Base-by-base conservation (phyloP, 2,797 vertebrate genomes). In the Anas georgica region DNA sequence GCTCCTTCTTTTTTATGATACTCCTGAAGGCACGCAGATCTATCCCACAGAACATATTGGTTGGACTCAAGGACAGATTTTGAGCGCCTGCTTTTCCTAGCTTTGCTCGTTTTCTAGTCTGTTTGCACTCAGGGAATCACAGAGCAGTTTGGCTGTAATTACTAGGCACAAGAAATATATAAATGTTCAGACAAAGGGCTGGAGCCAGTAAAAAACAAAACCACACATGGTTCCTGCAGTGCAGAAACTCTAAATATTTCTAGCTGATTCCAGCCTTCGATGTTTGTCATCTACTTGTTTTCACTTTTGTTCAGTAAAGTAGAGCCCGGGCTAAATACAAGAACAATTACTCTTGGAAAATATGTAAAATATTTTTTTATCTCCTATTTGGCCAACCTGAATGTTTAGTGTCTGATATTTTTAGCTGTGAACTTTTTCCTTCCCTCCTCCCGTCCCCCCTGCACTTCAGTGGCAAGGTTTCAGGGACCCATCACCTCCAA, bases 281-380 rank as follows among this genome's bases (percentile, higher is more conserved):
- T 45, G 20, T 73, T 91, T 86, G 81, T 86, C 76, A 46, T 89
- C 86, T 79, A 29, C 35, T 89, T 92, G 73, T 91, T 90, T 94
- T 85, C 43, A 63, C 79, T 91, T 93, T 74, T 54, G 43, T 90
- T 73, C 79, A 17, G 72, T 54, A 41, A 86, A 91, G 45, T 21
- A 59, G n/a, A 92, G 46, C 43, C 46, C 43, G 93, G 80, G 86
- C 69, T 86, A 92, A 95, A 91, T 86, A 93, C 63, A 95, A 59
- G 67, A 88, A 95, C 69, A 92, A 83, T 88, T 94, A 88, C 37
- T 76, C 63, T 59, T 88, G 58, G 91, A 94, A 96, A 94, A 73
- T 87, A 95, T 91, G 88, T 88, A 6, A 87, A 83, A 54, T 60
- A 74, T 77, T 77, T 93, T 88, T 92, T 80, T 56, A 64, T 79